These are phyloP conservation scores for Porphyrio hochstetteri DNA, from an alignment of 2,113 vertebrate species.

Conservation along the genomic window DNA sequence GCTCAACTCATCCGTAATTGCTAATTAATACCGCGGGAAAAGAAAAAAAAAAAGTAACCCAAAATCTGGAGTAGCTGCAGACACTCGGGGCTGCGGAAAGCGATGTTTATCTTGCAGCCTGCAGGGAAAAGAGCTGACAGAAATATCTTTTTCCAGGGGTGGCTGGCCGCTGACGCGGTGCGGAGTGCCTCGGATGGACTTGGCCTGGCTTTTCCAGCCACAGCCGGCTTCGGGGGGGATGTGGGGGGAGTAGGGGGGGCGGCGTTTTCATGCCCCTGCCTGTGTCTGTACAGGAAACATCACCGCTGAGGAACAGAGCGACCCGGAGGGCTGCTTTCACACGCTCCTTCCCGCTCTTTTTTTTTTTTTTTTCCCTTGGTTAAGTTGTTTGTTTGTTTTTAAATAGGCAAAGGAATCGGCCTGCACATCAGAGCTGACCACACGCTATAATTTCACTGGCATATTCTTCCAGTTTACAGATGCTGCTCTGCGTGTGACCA, in stretches of 20 bases:
- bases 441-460: not conserved
- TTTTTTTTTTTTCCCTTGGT: no score
- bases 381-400: not conserved
- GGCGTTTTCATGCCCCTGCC: not conserved
- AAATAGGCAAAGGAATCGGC: not conserved
- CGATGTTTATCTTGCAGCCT: not conserved
- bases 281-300: slow-evolving; percentile 50
- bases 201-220: not conserved
- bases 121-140: not conserved
- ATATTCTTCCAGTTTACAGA: not conserved
- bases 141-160: not conserved
- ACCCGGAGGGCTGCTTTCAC: slow-evolving; percentile 28
- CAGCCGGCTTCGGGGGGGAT: not conserved
- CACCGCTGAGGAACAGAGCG: not conserved
- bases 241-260: not conserved
- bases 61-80: not conserved
- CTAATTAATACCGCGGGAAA: not conserved
- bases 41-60: not conserved
- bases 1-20: not conserved
- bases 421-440: not conserved
- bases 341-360: not conserved
- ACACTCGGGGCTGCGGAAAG: not conserved
- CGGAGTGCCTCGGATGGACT: not conserved
- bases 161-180: not conserved
- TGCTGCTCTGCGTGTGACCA: not conserved